A percentile compares a stretch with the other conserved stretches of the same genome.
Conservation (phyloP, 2,797 vertebrate genomes). For the Liasis olivaceus region DNA sequence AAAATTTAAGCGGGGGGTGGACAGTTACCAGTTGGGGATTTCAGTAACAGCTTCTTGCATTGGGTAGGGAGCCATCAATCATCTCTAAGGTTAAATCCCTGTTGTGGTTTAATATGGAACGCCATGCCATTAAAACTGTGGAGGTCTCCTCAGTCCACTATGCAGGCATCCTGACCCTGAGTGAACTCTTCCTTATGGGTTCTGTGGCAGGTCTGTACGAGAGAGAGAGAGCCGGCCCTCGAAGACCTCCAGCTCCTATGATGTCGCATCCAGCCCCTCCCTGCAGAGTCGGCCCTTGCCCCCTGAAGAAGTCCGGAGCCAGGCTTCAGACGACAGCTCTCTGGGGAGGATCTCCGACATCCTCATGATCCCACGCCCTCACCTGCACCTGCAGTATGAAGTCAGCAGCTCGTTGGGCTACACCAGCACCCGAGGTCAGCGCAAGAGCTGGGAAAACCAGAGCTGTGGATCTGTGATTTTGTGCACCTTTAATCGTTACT, state of each 20-base stretch:
- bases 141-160: neutral
- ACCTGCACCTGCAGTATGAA: constrained; percentile 85
- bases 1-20: neutral
- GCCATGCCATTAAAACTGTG: neutral
- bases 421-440: constrained; percentile 91
- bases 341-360: constrained; percentile 91
- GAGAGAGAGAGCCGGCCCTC: constrained; percentile 80
- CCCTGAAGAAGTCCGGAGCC: constrained; percentile 88
- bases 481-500: neutral
- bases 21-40: neutral
- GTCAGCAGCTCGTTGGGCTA: constrained; percentile 98
- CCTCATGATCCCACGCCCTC: constrained; percentile 88
- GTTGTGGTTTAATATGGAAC: neutral
- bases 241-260: constrained; percentile 90
- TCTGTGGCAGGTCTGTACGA: constrained; percentile 74
- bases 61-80: neutral
- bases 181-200: neutral
- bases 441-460: neutral
- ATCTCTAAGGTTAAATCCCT: neutral
- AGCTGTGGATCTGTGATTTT: neutral
- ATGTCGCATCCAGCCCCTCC: constrained; percentile 81
- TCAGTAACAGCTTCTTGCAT: neutral
- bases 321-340: constrained; percentile 92
- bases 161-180: rapidly evolving
- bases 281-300: constrained; percentile 77